These are phyloP conservation scores for Megalopta genalis DNA, from an alignment of 1,140 invertebrate genomes.

Conservation along the genomic window DNA sequence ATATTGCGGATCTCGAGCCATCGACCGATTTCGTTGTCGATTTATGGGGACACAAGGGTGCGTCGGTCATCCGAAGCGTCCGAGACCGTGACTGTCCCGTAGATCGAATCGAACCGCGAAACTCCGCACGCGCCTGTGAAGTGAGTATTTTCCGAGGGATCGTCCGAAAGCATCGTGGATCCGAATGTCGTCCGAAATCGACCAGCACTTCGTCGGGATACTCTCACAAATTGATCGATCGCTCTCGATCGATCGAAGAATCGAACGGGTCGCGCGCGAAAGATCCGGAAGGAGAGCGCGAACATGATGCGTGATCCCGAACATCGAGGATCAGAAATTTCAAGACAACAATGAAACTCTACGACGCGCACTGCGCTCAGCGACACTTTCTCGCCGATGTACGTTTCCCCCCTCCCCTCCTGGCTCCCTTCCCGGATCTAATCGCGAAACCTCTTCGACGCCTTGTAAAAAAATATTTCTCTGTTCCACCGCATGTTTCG, in stretches of 20 bases:
- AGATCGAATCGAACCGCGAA: conserved; percentile 1
- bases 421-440: conserved; percentile 2
- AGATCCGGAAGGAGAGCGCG: not conserved
- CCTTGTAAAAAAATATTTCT: conserved; percentile 59
- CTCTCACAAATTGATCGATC: conserved; percentile 24
- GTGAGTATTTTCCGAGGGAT: conserved; percentile 19
- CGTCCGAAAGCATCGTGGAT: not conserved
- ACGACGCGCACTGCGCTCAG: conserved; percentile 9
- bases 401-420: not conserved
- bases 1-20: not conserved
- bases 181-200: conserved; percentile 33
- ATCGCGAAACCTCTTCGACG: conserved; percentile 6
- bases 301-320: too few species aligned
- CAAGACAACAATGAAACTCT: not conserved
- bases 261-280: not conserved
- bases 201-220: conserved; percentile 37
- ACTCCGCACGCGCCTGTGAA: not conserved
- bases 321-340: not conserved
- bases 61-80: not conserved
- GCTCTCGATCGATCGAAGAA: not conserved
- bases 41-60: too few species aligned
- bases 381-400: not conserved
- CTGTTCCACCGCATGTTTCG: conserved; percentile 1
- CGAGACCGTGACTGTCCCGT: not conserved
- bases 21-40: not conserved